phyloP scores from a whole-genome alignment of 2,888 invertebrate species.

The Phyto melanocephala region DNA sequence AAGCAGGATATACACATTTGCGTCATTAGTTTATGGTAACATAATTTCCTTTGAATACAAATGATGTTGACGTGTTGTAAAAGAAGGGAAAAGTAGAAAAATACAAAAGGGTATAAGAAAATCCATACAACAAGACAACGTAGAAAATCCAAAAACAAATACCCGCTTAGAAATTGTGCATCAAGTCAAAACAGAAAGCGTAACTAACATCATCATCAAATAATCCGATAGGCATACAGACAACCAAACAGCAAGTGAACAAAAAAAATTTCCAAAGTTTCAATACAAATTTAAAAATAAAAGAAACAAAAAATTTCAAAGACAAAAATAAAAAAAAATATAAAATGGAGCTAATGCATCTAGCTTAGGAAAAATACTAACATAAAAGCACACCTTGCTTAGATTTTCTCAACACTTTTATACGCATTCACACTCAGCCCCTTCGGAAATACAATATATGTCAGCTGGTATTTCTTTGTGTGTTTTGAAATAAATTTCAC shows the following conservation, averaged over 20 bases:
- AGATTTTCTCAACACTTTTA: background rate
- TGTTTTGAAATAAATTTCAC: background rate
- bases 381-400: background rate
- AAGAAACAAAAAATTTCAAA: background rate
- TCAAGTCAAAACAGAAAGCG: slow-evolving; percentile 23
- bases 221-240: background rate
- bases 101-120: background rate
- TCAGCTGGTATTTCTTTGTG: background rate
- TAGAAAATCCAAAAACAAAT: slow-evolving; percentile 23
- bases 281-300: background rate
- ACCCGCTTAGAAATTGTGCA: slow-evolving; percentile 5
- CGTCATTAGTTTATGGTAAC: slow-evolving; percentile 60
- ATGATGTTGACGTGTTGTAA: slow-evolving; percentile 62
- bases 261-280: background rate
- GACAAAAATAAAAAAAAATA: background rate
- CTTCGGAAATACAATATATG: background rate
- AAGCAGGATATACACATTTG: background rate
- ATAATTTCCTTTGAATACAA: slow-evolving; percentile 62
- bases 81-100: slow-evolving; percentile 21
- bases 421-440: background rate
- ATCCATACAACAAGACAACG: background rate
- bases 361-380: background rate
- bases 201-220: slow-evolving; percentile 18
- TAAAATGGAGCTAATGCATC: background rate
- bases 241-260: background rate